Evolutionary conservation across 2,888 invertebrate genomes (phyloP), one percentile per base, ranked within the genome.

Genomic region (Drosophila pseudotakahashii): DNA sequence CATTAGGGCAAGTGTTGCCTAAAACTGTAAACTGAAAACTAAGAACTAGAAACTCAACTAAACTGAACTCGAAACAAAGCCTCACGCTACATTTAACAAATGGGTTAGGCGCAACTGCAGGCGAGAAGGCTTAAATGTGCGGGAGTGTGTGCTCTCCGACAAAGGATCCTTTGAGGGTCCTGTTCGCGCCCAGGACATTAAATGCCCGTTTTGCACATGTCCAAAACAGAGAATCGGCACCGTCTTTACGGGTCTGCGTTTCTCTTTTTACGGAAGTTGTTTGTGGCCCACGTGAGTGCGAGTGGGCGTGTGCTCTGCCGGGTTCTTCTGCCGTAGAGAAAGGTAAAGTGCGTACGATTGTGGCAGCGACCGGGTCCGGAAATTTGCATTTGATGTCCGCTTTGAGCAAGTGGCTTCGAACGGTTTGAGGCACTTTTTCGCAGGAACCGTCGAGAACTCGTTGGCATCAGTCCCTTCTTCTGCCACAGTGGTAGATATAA

Each of bases 51-150:
- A 69, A 71, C 71, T 69, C 39, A 71, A 61, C 69, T 62, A 39
- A 63, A 58, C 75, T 66, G 59, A 76, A 79, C 73, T 74, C 60
- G 70, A 77, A 79, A 83, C 84, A 79, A 81, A 64, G 76, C 72
- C 62, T 87, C 72, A 79, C 85, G 75, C 74, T 85, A 87, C 85
- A 86, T 86, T 86, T 71, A 81, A 79, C 85, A 86, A 86, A 85
- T 86, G 81, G 85, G 87, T 82, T 85, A 73, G 72, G 69, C 39
- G 52, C 50, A 44, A 42, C 41, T 32, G 48, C 42, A 26, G 48
- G 48, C 36, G 64, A 51, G 71, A 68, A 41, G 37, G 58, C 73
- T 76, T 67, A 59, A 78, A 75, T 55, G 55, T 42, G 57, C 44
- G 37, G 10, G n/a, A 61, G 59, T 44, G 7, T 11, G 80, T 69